A percentile compares a stretch with the other conserved stretches of the same genome.
phyloP scores from a whole-genome alignment of 2,888 invertebrate genomes.

The Ochlodes sylvanus region DNA sequence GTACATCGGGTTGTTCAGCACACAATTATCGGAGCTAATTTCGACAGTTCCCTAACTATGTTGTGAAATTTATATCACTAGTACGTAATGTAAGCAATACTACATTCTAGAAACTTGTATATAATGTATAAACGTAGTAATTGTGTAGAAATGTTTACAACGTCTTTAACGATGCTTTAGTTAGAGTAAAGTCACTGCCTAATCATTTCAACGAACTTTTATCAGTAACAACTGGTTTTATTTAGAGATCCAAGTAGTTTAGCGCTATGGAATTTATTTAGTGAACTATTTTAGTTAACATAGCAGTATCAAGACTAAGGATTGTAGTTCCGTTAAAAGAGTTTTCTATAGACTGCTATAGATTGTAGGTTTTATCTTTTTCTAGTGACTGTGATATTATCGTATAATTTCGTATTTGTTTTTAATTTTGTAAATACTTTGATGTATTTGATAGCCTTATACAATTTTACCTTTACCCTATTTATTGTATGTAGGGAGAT shows the following conservation, averaged over 20 bases:
- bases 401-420: conserved; percentile 76
- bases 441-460: conserved; percentile 81
- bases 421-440: conserved; percentile 78
- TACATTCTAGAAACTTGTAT: conserved; percentile 69
- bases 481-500: conserved; percentile 67
- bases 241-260: conserved; percentile 21
- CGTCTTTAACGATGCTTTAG: conserved; percentile 49
- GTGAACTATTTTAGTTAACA: conserved; percentile 17
- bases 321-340: conserved; percentile 68
- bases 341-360: conserved; percentile 76
- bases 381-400: conserved; percentile 82
- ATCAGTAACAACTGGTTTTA: conserved; percentile 21
- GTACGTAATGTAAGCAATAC: conserved; percentile 80
- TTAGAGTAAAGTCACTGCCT: conserved; percentile 28
- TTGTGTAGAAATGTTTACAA: conserved; percentile 54
- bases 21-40: conserved; percentile 76
- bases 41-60: conserved; percentile 43
- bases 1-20: conserved; percentile 78
- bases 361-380: conserved; percentile 71
- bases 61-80: conserved; percentile 72
- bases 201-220: conserved; percentile 35
- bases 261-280: conserved; percentile 1
- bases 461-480: conserved; percentile 76
- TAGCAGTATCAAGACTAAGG: conserved; percentile 55
- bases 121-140: conserved; percentile 71